Evolutionary conservation across 2,888 invertebrate species (phyloP), one percentile per base, ranked within the genome.

Genomic region (Drosophila quasianomalipes): DNA sequence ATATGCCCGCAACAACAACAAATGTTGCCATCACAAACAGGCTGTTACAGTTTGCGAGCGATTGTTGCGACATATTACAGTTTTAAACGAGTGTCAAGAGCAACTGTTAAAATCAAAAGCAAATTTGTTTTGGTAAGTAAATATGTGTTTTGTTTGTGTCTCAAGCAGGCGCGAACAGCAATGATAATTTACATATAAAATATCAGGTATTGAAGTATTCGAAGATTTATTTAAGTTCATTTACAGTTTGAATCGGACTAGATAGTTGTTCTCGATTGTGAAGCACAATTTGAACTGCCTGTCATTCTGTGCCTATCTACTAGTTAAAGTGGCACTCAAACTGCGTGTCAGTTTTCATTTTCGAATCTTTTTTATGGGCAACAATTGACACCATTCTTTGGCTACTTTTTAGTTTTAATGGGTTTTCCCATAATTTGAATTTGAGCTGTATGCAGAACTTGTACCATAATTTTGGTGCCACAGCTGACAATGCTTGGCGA

Each of bases 11-110:
- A 30, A 28, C 47, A 57, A 44, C 22, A 0, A 47, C 26, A 6
- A 51, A 14, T 19, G 44, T 9, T 22, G 59, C 41, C 41, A 33
- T 31, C 7, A 61, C 54, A 47, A 63, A 44, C 10, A 51, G 9
- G 39, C 35, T 57, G 71, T 35, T 65, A 78, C 81, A 88, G 81
- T 84, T 88, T 76, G 66, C 6, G 41, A 59, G 60, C 55, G 53
- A 80, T 59, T 74, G 77, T 68, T 72, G 70, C 67, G 67, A 60
- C 85, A 85, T 85, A 5, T 63, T 57, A 52, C 39, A 39, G 63
- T 49, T 57, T 52, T 30, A 12, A 3, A 4, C n/a, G 22, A 31
- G 12, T 39, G 51, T 26, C 30, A 49, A 19, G 33, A 28, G 41
- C 5, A 22, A 12, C 70, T 76, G 84, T 76, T 64, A 78, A 83